These are phyloP conservation scores for Halocaridina rubra DNA, from an alignment of 2,888 invertebrate species.

Conservation along the genomic window DNA sequence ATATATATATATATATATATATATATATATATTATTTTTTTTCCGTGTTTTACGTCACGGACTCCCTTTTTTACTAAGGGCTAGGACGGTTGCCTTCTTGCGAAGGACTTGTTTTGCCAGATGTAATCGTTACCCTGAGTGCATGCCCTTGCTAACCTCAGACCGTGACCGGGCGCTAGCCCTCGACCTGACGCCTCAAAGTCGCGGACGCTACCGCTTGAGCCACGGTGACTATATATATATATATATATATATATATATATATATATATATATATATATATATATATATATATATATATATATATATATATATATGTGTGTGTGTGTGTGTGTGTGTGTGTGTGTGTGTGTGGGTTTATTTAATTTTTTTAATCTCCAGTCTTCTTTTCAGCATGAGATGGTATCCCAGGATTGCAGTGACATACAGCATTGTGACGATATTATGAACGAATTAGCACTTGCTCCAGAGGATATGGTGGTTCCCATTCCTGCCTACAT, in stretches of 20 bases:
- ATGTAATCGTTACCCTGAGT: no score
- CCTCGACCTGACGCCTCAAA: no score
- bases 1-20: no score
- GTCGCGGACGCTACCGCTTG: no score
- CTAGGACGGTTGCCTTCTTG: no score
- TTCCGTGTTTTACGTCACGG: no score
- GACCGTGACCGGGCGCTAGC: no score
- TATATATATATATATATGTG: background rate
- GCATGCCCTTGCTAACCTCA: no score
- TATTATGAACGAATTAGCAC: conserved; percentile 43
- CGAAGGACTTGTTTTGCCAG: no score
- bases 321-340: background rate
- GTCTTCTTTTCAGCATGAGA: conserved; percentile 44
- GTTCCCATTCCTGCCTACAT: conserved; percentile 58
- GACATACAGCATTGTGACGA: conserved; percentile 60
- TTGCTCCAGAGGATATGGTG: conserved; percentile 53
- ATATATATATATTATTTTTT: no score
- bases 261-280: conserved; percentile 2
- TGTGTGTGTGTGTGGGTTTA: background rate
- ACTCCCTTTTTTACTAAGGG: no score
- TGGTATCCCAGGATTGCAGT: conserved; percentile 49
- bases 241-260: background rate
- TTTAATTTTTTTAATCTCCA: background rate
- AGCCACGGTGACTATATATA: background rate
- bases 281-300: conserved; percentile 11